Percentiles rank a stretch among this genome's conserved stretches.
Evolutionary conservation across 2,113 vertebrate genomes (phyloP).

Genomic region (Baryphthengus martii): DNA sequence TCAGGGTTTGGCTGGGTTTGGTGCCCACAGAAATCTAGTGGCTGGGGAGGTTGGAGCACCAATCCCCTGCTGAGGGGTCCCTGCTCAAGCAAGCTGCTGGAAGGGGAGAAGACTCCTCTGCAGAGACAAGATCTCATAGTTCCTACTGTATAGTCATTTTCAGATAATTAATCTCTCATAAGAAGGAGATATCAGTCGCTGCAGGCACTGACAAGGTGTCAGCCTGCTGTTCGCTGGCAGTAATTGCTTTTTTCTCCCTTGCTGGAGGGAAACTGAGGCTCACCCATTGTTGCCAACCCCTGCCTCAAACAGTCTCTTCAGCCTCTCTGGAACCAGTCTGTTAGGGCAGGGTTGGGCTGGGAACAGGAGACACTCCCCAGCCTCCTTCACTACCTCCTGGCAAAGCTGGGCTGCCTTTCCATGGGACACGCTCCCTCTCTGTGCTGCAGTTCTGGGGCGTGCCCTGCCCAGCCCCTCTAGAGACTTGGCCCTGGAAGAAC

Average conservation of each 20-base stretch:
- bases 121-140: not conserved
- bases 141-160: not conserved
- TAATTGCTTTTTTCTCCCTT: not conserved
- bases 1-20: not conserved
- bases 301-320: not conserved
- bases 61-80: accelerated
- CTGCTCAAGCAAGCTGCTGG: not conserved
- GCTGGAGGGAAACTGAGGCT: not conserved
- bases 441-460: not conserved
- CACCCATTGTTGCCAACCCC: not conserved
- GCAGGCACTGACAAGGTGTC: slow-evolving; percentile 3
- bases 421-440: not conserved
- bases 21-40: not conserved
- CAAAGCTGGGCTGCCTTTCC: not conserved
- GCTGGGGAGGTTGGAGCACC: not conserved
- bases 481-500: not conserved
- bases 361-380: not conserved
- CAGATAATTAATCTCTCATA: slow-evolving; percentile 45
- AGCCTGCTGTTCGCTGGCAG: not conserved
- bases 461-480: not conserved
- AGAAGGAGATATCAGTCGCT: slow-evolving; percentile 35
- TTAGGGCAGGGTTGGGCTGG: not conserved
- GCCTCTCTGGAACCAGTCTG: not conserved
- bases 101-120: not conserved
- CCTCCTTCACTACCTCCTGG: not conserved